Base-by-base conservation (phyloP, 1,140 invertebrate genomes). In the Melitaea cinxia region DNA sequence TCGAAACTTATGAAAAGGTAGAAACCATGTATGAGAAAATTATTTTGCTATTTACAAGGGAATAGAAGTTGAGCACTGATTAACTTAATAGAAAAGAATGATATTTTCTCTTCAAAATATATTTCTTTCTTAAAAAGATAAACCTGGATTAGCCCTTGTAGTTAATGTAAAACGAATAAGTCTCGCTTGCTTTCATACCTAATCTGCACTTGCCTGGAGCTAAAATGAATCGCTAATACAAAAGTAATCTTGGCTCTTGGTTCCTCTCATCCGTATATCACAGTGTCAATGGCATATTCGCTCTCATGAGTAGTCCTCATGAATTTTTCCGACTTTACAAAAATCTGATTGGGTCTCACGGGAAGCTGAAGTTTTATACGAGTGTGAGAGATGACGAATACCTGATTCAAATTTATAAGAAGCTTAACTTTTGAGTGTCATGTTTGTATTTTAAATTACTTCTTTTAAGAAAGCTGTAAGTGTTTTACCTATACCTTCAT, bases 271-370 rank as follows among this genome's bases (percentile, higher is more conserved):
- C 62, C 5, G 68, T 70, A 54, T 71, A 65, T 71, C 49, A 28
- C 59, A 35, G 69, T 74, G 72, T 74, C 72, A 71, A 72, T 74
- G 69, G 65, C 69, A 74, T 74, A 72, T 69, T 74, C 66, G 57
- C 69, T 62, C 64, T 54, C 57, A 65, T 67, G 50, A 62, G 54
- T 58, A 61, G 37, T 69, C 53, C 69, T 74, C 72, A 71, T 72
- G 69, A 68, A 74, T 74, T 69, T 74, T 74, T 74, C 72, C 68
- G 59, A 60, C 52, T 74, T 71, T 72, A 64, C 62, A 65, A 64
- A 65, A 66, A 70, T 74, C 66, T 68, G 69, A 74, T 74, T 72
- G 65, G 68, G 52, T 68, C 69, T 56, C 59, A 47, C 57, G 59
- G 56, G 33, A 57, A 17, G 52, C 9, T 45, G 21, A 57, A 70